These are phyloP conservation scores for Hemiscyllium ocellatum DNA, from an alignment of 2,113 vertebrate species.

Conservation along the genomic window DNA sequence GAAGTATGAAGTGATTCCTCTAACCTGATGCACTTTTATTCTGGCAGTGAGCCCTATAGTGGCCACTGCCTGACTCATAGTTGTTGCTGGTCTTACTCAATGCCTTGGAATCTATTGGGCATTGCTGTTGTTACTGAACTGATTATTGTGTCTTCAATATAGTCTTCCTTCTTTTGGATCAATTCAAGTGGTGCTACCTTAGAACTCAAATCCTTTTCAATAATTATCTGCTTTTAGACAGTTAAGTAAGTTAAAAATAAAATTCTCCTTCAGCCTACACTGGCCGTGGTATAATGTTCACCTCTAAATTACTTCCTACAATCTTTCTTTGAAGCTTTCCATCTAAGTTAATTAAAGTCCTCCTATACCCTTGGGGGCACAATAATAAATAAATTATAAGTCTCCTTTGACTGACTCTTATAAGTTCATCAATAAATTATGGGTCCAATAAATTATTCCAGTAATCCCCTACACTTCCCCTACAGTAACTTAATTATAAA, in stretches of 20 bases:
- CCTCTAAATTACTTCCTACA: not conserved
- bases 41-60: not conserved
- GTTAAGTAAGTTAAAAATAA: not conserved
- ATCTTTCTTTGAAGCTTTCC: not conserved
- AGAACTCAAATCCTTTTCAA: not conserved
- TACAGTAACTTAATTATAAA: constrained; percentile 1
- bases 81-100: not conserved
- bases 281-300: not conserved
- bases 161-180: not conserved
- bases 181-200: not conserved
- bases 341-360: not conserved
- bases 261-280: not conserved
- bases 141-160: not conserved
- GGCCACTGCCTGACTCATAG: not conserved
- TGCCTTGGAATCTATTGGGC: not conserved
- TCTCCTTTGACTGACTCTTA: not conserved
- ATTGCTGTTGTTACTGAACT: not conserved
- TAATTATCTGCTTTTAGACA: not conserved
- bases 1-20: not conserved
- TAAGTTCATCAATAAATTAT: not conserved
- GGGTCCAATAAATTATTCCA: not conserved
- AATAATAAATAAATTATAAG: not conserved
- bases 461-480: not conserved
- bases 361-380: not conserved
- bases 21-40: not conserved